These are phyloP conservation scores for Macrotrachela quadricornifera DNA, from an alignment of 1,140 invertebrate species.

Conservation along the genomic window DNA sequence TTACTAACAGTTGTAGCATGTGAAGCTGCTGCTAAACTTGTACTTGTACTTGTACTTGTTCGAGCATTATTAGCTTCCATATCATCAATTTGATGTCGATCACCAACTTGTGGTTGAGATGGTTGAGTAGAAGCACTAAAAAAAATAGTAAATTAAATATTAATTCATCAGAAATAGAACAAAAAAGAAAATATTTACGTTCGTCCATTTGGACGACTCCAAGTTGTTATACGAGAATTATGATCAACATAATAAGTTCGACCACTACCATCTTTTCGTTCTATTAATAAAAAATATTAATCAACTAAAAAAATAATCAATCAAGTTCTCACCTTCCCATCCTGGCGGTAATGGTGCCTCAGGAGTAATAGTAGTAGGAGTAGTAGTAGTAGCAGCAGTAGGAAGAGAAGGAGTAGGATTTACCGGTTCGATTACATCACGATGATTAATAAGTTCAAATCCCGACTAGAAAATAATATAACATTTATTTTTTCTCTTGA, in stretches of 20 bases:
- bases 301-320: background rate
- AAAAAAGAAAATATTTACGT: too few relatives aligned
- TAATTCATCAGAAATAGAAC: too few relatives aligned
- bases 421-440: too few relatives aligned
- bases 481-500: too few relatives aligned
- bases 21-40: background rate
- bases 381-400: too few relatives aligned
- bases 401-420: too few relatives aligned
- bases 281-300: too few relatives aligned
- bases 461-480: background rate
- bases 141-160: too few relatives aligned
- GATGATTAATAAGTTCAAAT: too few relatives aligned
- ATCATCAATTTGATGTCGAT: slow-evolving; percentile 6
- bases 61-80: background rate
- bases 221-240: slow-evolving; percentile 82
- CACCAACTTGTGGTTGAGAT: background rate
- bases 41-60: background rate
- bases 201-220: slow-evolving; percentile 55
- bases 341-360: background rate
- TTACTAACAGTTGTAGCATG: background rate
- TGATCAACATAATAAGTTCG: slow-evolving; percentile 81
- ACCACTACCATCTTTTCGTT: slow-evolving; percentile 62
- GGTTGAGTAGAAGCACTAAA: background rate
- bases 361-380: too few relatives aligned
- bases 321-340: too few relatives aligned